Conservation (phyloP, 2,113 vertebrate species). For the Sturnira hondurensis region DNA sequence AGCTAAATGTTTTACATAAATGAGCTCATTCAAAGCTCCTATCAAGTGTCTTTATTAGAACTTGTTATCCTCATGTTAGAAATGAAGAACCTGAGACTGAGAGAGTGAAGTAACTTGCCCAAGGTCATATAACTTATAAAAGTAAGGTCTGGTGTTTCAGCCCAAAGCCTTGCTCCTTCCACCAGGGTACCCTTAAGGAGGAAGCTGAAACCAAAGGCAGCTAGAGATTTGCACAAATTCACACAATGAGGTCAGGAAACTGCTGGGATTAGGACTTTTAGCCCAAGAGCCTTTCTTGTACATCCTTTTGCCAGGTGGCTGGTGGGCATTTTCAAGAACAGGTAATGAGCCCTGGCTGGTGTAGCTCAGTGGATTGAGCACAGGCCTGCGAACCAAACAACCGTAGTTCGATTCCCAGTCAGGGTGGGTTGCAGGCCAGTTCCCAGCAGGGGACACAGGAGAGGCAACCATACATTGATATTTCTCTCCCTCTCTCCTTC, state of each 20-base stretch:
- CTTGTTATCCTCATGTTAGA: background rate
- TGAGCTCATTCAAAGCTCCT: background rate
- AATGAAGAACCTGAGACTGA: background rate
- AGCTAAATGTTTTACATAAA: background rate
- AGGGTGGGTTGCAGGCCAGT: too few relatives aligned
- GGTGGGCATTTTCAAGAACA: background rate
- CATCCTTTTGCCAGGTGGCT: background rate
- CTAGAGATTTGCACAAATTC: background rate
- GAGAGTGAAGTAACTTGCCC: background rate
- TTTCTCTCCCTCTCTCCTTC: too few relatives aligned
- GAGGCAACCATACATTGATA: too few relatives aligned
- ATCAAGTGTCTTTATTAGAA: fast-evolving
- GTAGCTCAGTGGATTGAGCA: too few relatives aligned
- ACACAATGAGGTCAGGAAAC: background rate
- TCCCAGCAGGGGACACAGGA: too few relatives aligned
- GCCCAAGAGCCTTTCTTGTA: background rate
- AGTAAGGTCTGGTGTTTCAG: background rate
- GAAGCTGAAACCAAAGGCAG: background rate
- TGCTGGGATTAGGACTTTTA: background rate
- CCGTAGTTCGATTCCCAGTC: too few relatives aligned
- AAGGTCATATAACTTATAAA: background rate
- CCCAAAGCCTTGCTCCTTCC: background rate
- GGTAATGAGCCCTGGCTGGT: too few relatives aligned
- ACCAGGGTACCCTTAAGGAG: background rate
- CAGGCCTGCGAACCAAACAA: too few relatives aligned